Evolutionary conservation across 1,140 invertebrate species (phyloP).

Genomic region (Neodiprion fabricii): DNA sequence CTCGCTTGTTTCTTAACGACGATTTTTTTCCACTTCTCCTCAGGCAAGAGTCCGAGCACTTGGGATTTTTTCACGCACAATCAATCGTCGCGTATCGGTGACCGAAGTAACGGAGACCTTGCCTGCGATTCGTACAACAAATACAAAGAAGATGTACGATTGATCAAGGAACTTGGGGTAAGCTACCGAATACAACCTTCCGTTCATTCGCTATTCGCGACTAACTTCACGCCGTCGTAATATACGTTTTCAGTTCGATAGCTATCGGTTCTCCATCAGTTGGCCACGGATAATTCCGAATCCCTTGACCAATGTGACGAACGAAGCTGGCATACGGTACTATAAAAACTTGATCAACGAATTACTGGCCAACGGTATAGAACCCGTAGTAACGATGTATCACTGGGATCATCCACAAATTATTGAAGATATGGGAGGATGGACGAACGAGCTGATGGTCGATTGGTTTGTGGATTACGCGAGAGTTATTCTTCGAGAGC

Average conservation of each 20-base stretch:
- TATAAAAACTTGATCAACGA: constrained; percentile 68
- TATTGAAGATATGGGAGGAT: constrained; percentile 61
- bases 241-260: constrained; percentile 47
- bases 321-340: constrained; percentile 67
- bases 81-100: not conserved
- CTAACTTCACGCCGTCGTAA: constrained; percentile 3
- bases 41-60: constrained; percentile 60
- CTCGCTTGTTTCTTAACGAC: not conserved
- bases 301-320: constrained; percentile 63
- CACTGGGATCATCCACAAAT: constrained; percentile 63
- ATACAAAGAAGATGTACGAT: constrained; percentile 69
- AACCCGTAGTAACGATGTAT: constrained; percentile 67
- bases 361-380: constrained; percentile 64
- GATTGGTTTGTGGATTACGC: constrained; percentile 65
- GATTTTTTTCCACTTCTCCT: constrained; percentile 20
- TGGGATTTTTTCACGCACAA: not conserved
- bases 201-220: constrained; percentile 25
- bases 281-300: constrained; percentile 54
- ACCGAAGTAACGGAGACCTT: constrained; percentile 63
- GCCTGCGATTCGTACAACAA: constrained; percentile 73
- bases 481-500: constrained; percentile 58
- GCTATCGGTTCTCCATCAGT: constrained; percentile 69
- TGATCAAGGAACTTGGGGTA: constrained; percentile 65
- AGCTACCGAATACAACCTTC: constrained; percentile 29
- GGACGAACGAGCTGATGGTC: constrained; percentile 29